These are phyloP conservation scores for Drosophila austrosaltans DNA, from an alignment of 2,888 invertebrate genomes.

Conservation along the genomic window DNA sequence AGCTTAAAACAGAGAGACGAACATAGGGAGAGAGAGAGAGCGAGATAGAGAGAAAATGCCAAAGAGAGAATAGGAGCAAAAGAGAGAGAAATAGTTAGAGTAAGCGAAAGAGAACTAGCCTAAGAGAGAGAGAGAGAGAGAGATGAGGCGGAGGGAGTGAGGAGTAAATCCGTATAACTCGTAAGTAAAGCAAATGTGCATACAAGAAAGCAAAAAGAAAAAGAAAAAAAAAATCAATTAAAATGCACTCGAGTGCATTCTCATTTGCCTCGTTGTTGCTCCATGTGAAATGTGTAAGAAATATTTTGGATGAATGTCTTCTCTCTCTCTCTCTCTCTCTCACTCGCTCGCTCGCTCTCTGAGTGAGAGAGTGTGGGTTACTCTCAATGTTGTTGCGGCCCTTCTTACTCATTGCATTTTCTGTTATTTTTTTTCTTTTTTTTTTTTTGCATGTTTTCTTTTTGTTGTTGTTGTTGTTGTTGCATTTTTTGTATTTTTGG, in stretches of 20 bases:
- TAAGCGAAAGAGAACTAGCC: not conserved
- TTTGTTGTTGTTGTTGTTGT: constrained; percentile 6
- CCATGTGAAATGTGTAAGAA: constrained; percentile 34
- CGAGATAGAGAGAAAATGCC: not conserved
- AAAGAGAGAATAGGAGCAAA: not conserved
- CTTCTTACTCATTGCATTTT: constrained; percentile 35
- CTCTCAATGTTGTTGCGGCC: constrained; percentile 34
- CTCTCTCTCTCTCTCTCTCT: constrained; percentile 2
- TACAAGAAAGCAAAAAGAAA: constrained; percentile 5
- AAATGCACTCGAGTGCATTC: constrained; percentile 73
- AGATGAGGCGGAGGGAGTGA: not conserved
- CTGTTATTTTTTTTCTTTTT: not conserved
- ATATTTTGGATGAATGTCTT: constrained; percentile 45
- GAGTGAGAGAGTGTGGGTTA: not conserved
- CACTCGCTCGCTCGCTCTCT: constrained; percentile 24
- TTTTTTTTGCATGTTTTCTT: constrained; percentile 5
- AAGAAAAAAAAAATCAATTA: constrained; percentile 69
- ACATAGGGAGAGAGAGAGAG: not conserved
- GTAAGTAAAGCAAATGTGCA: constrained; percentile 37
- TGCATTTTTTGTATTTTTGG: constrained; percentile 31
- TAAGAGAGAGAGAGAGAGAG: not conserved
- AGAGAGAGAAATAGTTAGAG: not conserved
- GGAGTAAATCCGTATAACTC: constrained; percentile 23
- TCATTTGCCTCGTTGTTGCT: constrained; percentile 29
- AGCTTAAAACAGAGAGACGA: not conserved